These are phyloP conservation scores for Phymatocera aterrima DNA, from an alignment of 2,888 invertebrate species.

Conservation along the genomic window DNA sequence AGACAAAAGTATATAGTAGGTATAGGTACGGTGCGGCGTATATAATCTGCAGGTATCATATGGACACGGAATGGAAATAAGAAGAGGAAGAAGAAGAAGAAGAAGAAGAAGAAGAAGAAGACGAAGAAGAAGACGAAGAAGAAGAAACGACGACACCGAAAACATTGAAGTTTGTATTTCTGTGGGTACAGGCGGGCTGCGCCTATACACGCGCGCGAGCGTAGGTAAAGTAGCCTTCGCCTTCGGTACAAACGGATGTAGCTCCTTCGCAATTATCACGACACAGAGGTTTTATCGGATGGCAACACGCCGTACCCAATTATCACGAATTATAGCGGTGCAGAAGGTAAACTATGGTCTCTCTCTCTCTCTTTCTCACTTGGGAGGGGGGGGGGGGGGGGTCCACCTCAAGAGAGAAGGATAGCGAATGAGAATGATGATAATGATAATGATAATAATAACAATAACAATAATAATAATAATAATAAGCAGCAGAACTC, in stretches of 20 bases:
- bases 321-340: conserved; percentile 44
- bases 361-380: background rate
- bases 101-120: too few species aligned
- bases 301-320: conserved; percentile 44
- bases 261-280: conserved; percentile 42
- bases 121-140: too few species aligned
- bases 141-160: conserved; percentile 19
- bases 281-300: conserved; percentile 36
- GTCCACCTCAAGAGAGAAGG: conserved; percentile 52
- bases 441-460: conserved; percentile 52
- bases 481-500: conserved; percentile 25
- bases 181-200: background rate
- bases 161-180: background rate
- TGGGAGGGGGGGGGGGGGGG: background rate
- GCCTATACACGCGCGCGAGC: background rate
- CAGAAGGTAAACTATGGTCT: conserved; percentile 28
- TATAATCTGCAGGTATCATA: too few species aligned
- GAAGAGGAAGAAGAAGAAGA: too few species aligned
- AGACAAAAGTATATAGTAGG: too few species aligned
- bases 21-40: too few species aligned
- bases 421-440: conserved; percentile 54
- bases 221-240: conserved; percentile 11
- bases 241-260: background rate
- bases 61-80: too few species aligned
- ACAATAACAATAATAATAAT: background rate